These are phyloP conservation scores for Drosophila orosa DNA, from an alignment of 1,140 invertebrate species.

Conservation along the genomic window DNA sequence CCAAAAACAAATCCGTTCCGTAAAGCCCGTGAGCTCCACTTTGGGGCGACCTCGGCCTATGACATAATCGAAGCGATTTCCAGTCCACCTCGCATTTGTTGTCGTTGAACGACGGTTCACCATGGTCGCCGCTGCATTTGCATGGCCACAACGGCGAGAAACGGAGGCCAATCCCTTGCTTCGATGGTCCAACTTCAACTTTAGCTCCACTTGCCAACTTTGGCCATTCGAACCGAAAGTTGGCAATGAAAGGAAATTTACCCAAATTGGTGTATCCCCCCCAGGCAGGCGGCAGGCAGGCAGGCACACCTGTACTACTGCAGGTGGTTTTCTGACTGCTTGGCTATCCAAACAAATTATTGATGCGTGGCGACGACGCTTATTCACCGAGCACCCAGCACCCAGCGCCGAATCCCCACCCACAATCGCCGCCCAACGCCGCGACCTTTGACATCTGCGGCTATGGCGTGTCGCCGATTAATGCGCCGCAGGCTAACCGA, in stretches of 20 bases:
- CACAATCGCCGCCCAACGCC: conserved; percentile 6
- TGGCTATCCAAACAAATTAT: conserved; percentile 31
- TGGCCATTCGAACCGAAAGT: conserved; percentile 19
- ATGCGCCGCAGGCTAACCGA: conserved; percentile 24
- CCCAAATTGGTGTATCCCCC: conserved; percentile 20
- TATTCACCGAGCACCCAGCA: conserved; percentile 5
- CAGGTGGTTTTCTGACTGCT: conserved; percentile 22
- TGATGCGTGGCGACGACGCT: conserved; percentile 28
- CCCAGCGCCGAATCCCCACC: not conserved
- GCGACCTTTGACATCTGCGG: conserved; percentile 49
- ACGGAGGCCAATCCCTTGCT: conserved; percentile 3
- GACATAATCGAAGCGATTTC: conserved; percentile 51
- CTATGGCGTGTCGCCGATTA: conserved; percentile 34
- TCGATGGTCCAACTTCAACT: conserved; percentile 3
- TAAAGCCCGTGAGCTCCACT: conserved; percentile 13
- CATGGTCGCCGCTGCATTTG: conserved; percentile 44
- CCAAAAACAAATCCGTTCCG: conserved; percentile 10
- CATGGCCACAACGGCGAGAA: conserved; percentile 41
- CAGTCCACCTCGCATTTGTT: conserved; percentile 4
- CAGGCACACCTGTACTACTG: conserved; percentile 22
- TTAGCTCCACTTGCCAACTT: conserved; percentile 20
- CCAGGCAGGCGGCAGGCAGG: not conserved
- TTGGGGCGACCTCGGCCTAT: conserved; percentile 41
- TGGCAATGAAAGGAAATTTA: conserved; percentile 30
- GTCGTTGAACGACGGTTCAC: conserved; percentile 11